These are phyloP conservation scores for Tapera naevia DNA, from an alignment of 2,797 vertebrate genomes.

Conservation along the genomic window DNA sequence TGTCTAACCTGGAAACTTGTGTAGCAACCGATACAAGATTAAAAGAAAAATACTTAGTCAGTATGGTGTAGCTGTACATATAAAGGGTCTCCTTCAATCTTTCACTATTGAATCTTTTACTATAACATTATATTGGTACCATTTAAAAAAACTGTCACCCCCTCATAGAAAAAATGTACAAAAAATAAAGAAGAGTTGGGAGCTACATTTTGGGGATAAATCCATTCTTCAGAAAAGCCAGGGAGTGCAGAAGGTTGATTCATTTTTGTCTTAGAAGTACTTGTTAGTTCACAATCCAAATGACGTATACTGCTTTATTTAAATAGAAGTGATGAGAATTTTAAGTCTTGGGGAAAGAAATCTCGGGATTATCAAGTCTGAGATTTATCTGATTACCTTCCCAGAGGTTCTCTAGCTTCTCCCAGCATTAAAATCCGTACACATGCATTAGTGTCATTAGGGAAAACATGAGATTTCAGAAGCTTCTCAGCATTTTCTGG, in stretches of 20 bases:
- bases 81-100: not conserved
- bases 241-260: not conserved
- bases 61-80: not conserved
- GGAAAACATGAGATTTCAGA: not conserved
- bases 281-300: not conserved
- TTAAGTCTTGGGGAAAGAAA: not conserved
- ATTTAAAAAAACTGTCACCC: not conserved
- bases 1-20: not conserved
- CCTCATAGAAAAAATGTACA: not conserved
- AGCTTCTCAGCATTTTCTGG: not conserved
- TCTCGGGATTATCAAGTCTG: not conserved
- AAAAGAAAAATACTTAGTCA: not conserved
- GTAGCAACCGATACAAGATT: not conserved
- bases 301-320: not conserved
- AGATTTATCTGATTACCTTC: not conserved
- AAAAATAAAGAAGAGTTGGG: not conserved
- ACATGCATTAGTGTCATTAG: not conserved
- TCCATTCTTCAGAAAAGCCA: not conserved
- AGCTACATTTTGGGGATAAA: not conserved
- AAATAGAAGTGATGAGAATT: not conserved
- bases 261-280: not conserved
- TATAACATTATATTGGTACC: not conserved
- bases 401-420: not conserved
- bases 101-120: not conserved
- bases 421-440: not conserved